Conservation (phyloP, 1,140 invertebrate genomes). For the Drosophila setifemur region DNA sequence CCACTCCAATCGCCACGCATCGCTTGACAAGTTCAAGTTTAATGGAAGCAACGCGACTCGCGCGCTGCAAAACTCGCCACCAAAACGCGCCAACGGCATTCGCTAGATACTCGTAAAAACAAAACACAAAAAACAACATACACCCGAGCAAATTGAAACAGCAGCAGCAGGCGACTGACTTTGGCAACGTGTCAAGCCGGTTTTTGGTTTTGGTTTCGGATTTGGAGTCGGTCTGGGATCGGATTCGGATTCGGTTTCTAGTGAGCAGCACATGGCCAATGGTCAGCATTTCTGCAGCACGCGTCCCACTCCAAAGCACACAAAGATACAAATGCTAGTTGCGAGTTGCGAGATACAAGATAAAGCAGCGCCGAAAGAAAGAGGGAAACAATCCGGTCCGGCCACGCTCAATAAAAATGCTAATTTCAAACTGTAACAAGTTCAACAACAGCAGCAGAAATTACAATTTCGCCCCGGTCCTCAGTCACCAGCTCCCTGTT, state of each 20-base stretch:
- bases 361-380: conserved; percentile 16
- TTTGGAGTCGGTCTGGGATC: not conserved
- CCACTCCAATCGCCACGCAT: conserved; percentile 46
- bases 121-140: not conserved
- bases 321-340: conserved; percentile 3
- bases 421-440: conserved; percentile 69
- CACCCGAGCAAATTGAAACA: not conserved
- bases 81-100: conserved; percentile 54
- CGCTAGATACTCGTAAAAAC: conserved; percentile 29
- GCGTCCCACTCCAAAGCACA: conserved; percentile 34
- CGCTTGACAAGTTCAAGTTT: conserved; percentile 71
- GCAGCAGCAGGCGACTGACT: conserved; percentile 35
- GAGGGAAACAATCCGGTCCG: conserved; percentile 45
- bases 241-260: not conserved
- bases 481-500: no score
- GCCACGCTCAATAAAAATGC: conserved; percentile 57
- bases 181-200: conserved; percentile 74
- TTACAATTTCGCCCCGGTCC: conserved; percentile 26
- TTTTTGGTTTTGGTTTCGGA: conserved; percentile 35
- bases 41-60: conserved; percentile 40
- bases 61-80: conserved; percentile 39
- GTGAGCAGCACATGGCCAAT: conserved; percentile 60
- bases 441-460: conserved; percentile 43
- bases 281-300: conserved; percentile 62
- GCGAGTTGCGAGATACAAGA: no score